Percentiles rank a stretch among this genome's conserved stretches.
These are phyloP conservation scores for Enteromius trimaculatus DNA, from an alignment of 2,797 vertebrate genomes.

Conservation along the genomic window DNA sequence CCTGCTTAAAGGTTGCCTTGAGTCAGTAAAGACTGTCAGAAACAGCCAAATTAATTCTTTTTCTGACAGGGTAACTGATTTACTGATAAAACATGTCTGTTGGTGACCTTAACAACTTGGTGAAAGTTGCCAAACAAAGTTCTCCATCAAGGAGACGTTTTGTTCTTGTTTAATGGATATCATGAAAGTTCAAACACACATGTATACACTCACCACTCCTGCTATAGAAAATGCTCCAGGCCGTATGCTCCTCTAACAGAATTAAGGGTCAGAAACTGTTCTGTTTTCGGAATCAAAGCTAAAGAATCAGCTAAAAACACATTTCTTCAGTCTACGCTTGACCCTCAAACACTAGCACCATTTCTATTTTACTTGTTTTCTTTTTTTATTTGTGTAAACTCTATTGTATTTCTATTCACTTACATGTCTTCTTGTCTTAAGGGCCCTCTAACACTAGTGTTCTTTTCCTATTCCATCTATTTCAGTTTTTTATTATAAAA, in stretches of 20 bases:
- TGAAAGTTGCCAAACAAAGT: constrained; percentile 26
- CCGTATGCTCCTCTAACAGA: background rate
- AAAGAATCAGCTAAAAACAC: background rate
- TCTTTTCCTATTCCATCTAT: too few species aligned
- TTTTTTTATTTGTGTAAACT: background rate
- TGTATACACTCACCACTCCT: background rate
- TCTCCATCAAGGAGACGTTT: constrained; percentile 23
- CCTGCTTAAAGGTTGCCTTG: constrained; percentile 12
- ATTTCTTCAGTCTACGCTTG: background rate
- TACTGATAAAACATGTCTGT: constrained; percentile 20
- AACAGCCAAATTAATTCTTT: constrained; percentile 14
- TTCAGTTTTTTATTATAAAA: background rate
- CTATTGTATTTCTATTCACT: too few species aligned
- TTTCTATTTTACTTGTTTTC: background rate
- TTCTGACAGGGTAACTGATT: constrained; percentile 26
- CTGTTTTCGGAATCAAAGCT: constrained; percentile 6
- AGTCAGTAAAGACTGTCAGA: constrained; percentile 29
- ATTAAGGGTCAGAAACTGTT: constrained; percentile 11
- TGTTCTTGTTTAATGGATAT: background rate
- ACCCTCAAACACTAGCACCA: background rate
- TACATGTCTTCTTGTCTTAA: too few species aligned
- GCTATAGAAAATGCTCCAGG: background rate
- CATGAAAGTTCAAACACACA: constrained; percentile 22
- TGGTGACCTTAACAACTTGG: constrained; percentile 36
- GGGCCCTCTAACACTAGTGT: too few species aligned